Percentiles rank a stretch among this genome's conserved stretches.
Conservation (phyloP, 2,113 vertebrate genomes). For the Clinocottus analis region DNA sequence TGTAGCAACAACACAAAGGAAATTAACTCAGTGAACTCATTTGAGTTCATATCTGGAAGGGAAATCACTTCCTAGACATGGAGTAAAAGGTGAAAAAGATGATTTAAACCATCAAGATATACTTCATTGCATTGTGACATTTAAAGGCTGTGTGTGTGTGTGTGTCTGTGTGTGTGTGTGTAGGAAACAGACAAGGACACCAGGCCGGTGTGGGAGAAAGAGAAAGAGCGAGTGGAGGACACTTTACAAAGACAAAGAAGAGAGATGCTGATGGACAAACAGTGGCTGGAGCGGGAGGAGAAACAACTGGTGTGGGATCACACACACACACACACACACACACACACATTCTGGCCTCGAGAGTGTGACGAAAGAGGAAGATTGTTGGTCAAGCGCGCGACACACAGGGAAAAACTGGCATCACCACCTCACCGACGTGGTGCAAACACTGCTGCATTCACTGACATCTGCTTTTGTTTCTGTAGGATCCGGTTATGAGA, state of each 20-base stretch:
- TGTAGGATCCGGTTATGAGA: conserved; percentile 85
- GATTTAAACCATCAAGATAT: not conserved
- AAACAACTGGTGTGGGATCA: conserved; percentile 83
- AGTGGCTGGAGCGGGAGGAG: conserved; percentile 93
- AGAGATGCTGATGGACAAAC: conserved; percentile 91
- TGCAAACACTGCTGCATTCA: not conserved
- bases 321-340: not conserved
- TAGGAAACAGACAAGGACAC: conserved; percentile 82
- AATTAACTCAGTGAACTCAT: not conserved
- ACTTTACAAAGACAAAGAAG: conserved; percentile 87
- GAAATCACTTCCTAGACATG: not conserved
- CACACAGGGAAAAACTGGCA: not conserved
- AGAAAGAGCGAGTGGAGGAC: conserved; percentile 83
- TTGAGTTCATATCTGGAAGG: too few relatives aligned
- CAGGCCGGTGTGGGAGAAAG: conserved; percentile 86
- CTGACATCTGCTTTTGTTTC: conserved; percentile 1
- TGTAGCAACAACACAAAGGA: not conserved
- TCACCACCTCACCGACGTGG: too few relatives aligned
- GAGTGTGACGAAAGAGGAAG: not conserved
- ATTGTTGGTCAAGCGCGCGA: not conserved
- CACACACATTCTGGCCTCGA: not conserved
- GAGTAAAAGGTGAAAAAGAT: not conserved
- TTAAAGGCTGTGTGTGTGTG: not conserved
- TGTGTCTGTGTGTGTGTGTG: conserved; percentile 37
- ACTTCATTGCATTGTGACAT: not conserved